These are phyloP conservation scores for Listrodromus nycthemerus DNA, from an alignment of 2,888 invertebrate genomes.

Conservation along the genomic window DNA sequence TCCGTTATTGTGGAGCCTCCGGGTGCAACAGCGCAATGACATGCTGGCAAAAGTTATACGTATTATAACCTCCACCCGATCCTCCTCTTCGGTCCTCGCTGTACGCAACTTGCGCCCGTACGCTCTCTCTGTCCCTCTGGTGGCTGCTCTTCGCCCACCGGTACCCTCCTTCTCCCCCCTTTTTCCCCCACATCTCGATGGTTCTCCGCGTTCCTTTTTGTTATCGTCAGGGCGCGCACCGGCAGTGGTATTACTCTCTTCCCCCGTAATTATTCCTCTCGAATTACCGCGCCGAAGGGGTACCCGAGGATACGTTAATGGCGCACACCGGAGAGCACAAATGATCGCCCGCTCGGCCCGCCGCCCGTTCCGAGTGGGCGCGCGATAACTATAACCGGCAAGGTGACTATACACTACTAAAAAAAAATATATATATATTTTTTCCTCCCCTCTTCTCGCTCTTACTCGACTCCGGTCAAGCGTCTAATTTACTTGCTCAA, in stretches of 20 bases:
- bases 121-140: conserved; percentile 17
- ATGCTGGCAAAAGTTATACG: conserved; percentile 76
- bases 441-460: neutral
- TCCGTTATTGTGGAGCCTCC: conserved; percentile 71
- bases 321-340: conserved; percentile 65
- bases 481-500: neutral
- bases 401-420: conserved; percentile 30
- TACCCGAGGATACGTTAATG: conserved; percentile 78
- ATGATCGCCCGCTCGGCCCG: conserved; percentile 33
- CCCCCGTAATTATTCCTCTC: conserved; percentile 80
- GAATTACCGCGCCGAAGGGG: conserved; percentile 77
- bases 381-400: conserved; percentile 62
- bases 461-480: neutral
- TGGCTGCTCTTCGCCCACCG: conserved; percentile 57
- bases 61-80: conserved; percentile 44
- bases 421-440: no score
- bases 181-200: neutral
- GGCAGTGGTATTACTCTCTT: conserved; percentile 67
- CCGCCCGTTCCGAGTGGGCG: conserved; percentile 61
- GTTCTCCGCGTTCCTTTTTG: conserved; percentile 30
- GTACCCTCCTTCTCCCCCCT: conserved; percentile 47
- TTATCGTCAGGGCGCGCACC: conserved; percentile 51
- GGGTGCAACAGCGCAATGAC: conserved; percentile 77
- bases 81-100: conserved; percentile 47
- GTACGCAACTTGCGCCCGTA: conserved; percentile 48